Base-by-base conservation (phyloP, 2,888 invertebrate genomes). In the Parnassius glacialis region DNA sequence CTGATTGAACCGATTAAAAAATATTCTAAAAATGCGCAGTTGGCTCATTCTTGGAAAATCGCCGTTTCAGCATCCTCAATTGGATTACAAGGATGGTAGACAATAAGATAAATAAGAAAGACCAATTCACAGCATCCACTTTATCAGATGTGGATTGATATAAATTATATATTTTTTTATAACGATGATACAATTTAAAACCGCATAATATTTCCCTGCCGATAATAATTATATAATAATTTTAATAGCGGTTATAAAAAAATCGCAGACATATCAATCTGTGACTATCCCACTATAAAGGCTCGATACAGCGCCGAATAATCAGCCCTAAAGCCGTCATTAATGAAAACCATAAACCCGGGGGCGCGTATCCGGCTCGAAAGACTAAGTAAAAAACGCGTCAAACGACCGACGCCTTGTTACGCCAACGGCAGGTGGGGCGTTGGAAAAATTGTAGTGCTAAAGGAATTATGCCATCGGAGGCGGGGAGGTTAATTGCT, bases 281-380 rank as follows among this genome's bases (percentile, higher is more conserved):
- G 61, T 55, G 64, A 69, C 68, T 82, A 79, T 82, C 83, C 83
- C 79, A 78, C 78, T 81, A 81, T 78, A 79, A 78, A 78, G 78
- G 76, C 75, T 75, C 76, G 76, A 76, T 78, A 80, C 73, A 73
- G 81, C 76, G 78, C 80, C 79, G 81, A 84, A 83, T 82, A 86
- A 87, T 88, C 88, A 82, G 87, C 84, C 87, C 83, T 74, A 80
- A 74, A 82, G 90, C 87, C 85, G 85, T 87, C 87, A 86, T 87
- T 89, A 89, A 89, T 87, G 87, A 83, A 85, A 84, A 83, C 84
- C 86, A 82, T 85, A 83, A 85, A 86, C 69, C 71, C 71, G 72
- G 81, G 83, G 81, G 81, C 76, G 76, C 70, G 74, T 70, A 79
- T 83, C 82, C 83, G 81, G 81, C 78, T 74, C 76, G 75, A 75